Percentiles rank a stretch among this genome's conserved stretches.
phyloP scores from a whole-genome alignment of 2,113 vertebrate genomes.

The Centrocercus urophasianus region DNA sequence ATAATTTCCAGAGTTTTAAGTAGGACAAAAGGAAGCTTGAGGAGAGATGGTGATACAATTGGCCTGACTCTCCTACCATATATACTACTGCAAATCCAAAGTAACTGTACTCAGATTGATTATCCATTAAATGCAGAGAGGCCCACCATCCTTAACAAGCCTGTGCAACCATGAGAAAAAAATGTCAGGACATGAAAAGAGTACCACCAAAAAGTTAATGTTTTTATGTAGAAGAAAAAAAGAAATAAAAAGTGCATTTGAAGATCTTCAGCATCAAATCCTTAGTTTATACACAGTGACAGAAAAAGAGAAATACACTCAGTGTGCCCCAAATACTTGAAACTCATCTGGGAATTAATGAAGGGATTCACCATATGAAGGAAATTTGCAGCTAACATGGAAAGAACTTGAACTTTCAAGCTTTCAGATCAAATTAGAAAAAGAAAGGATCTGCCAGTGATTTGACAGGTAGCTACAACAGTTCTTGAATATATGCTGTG shows the following conservation, averaged over 20 bases:
- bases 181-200: neutral
- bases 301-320: neutral
- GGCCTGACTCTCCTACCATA: neutral
- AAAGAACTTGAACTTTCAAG: neutral
- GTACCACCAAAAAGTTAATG: neutral
- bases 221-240: neutral
- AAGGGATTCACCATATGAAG: neutral
- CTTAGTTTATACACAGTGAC: neutral
- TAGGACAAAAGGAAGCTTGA: neutral
- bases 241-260: neutral
- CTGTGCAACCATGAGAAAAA: fast-evolving
- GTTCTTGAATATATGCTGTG: neutral
- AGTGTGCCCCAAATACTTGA: neutral
- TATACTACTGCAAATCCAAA: neutral
- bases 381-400: neutral
- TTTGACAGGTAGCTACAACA: neutral
- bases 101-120: neutral
- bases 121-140: neutral
- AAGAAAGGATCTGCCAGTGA: neutral
- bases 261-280: neutral
- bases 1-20: neutral
- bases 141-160: neutral
- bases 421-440: neutral
- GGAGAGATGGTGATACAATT: neutral
- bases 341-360: neutral